These are phyloP conservation scores for Ispidina picta DNA, from an alignment of 2,797 vertebrate genomes.

Conservation along the genomic window DNA sequence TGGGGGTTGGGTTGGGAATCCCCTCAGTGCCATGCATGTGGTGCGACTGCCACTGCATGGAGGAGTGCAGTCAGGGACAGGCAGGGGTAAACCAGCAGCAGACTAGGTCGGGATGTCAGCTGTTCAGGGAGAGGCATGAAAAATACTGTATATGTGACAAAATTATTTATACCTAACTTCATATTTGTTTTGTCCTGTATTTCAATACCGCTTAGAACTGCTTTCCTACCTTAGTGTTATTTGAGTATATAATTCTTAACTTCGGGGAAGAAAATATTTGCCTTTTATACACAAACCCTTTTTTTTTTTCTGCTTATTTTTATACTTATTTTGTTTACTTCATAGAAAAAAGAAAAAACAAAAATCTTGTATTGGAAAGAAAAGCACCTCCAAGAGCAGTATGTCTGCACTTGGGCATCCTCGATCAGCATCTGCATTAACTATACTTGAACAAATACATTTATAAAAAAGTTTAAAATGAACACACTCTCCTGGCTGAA, in stretches of 20 bases:
- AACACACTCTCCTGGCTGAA: not conserved
- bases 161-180: not conserved
- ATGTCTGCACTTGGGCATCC: not conserved
- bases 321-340: not conserved
- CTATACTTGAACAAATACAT: not conserved
- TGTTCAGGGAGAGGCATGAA: not conserved
- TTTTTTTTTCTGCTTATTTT: not conserved
- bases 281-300: not conserved
- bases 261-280: not conserved
- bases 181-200: not conserved
- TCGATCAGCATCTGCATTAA: not conserved
- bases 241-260: not conserved
- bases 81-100: not conserved
- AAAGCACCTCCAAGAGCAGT: not conserved
- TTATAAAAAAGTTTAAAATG: not conserved
- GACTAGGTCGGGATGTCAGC: not conserved
- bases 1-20: not conserved
- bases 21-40: fast-evolving
- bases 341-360: not conserved
- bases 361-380: not conserved
- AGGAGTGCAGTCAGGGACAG: not conserved
- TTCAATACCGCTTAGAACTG: not conserved
- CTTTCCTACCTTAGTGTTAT: not conserved
- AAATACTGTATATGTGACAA: not conserved
- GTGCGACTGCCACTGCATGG: not conserved